These are phyloP conservation scores for Drosophila paulistorum DNA, from an alignment of 1,140 invertebrate genomes.

Conservation along the genomic window DNA sequence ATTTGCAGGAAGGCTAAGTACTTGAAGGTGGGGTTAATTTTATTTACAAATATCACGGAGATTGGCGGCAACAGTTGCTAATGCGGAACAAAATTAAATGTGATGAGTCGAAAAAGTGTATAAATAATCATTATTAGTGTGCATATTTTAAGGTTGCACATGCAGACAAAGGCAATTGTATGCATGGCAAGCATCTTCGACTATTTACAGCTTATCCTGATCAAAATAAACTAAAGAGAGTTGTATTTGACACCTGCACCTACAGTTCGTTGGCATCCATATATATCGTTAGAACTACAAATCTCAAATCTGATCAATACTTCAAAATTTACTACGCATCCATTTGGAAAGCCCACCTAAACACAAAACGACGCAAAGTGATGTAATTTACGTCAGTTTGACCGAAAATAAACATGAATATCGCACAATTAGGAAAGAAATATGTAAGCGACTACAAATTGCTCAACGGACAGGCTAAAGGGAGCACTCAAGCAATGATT, in stretches of 20 bases:
- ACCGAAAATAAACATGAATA: constrained; percentile 56
- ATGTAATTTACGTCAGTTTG: constrained; percentile 76
- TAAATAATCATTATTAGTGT: neutral
- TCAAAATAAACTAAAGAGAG: too few species aligned
- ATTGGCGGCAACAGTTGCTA: constrained; percentile 70
- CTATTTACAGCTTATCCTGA: too few species aligned
- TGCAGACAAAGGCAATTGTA: neutral
- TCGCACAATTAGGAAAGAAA: constrained; percentile 73
- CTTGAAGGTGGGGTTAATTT: constrained; percentile 48
- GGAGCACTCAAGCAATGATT: neutral
- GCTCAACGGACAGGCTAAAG: constrained; percentile 4
- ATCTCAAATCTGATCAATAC: constrained; percentile 26
- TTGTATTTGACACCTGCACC: too few species aligned
- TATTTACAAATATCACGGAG: constrained; percentile 22
- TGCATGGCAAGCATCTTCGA: too few species aligned
- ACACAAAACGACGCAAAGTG: constrained; percentile 74
- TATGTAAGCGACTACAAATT: constrained; percentile 60
- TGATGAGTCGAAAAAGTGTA: constrained; percentile 24
- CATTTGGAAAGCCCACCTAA: constrained; percentile 55
- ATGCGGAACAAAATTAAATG: constrained; percentile 53
- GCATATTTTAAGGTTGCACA: neutral
- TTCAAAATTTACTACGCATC: constrained; percentile 43
- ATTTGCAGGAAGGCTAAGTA: constrained; percentile 56
- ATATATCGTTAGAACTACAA: too few species aligned
- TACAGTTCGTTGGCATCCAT: too few species aligned